Evolutionary conservation across 2,888 invertebrate species (phyloP).

Genomic region (Scotopteryx bipunctaria): DNA sequence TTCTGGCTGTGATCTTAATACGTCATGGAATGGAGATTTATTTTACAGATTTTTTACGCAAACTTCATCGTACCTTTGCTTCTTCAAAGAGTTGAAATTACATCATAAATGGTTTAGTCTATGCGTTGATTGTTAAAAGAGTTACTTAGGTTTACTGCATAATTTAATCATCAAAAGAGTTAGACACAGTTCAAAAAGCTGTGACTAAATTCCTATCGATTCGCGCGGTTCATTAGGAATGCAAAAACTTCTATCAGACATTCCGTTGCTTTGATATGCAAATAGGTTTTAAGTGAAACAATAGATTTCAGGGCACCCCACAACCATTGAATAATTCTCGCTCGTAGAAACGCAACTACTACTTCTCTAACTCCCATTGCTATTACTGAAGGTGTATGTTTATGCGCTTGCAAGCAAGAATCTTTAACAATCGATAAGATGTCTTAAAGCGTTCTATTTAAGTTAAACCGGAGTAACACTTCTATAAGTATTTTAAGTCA

Average conservation of each 20-base stretch:
- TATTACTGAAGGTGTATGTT: no score
- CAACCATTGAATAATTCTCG: neutral
- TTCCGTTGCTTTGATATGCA: constrained; percentile 72
- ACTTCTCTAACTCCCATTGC: neutral
- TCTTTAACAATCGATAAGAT: no score
- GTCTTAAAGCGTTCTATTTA: no score
- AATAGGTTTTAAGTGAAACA: constrained; percentile 70
- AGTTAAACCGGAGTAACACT: constrained; percentile 1
- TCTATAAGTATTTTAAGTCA: constrained; percentile 1
- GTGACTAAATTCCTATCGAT: constrained; percentile 64
- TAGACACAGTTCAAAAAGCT: neutral
- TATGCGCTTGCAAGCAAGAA: no score
- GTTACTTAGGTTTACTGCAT: no score
- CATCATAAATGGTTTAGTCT: no score
- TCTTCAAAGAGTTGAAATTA: no score
- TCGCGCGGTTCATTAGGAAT: constrained; percentile 71
- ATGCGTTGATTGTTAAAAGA: no score
- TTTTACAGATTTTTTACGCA: no score
- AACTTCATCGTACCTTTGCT: no score
- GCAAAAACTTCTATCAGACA: constrained; percentile 73
- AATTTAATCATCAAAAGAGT: neutral
- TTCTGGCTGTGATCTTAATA: no score
- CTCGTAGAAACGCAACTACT: constrained; percentile 8
- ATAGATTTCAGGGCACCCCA: constrained; percentile 58
- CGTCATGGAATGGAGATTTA: no score